These are phyloP conservation scores for Dicentrarchus labrax DNA, from an alignment of 2,113 vertebrate genomes.

Conservation along the genomic window DNA sequence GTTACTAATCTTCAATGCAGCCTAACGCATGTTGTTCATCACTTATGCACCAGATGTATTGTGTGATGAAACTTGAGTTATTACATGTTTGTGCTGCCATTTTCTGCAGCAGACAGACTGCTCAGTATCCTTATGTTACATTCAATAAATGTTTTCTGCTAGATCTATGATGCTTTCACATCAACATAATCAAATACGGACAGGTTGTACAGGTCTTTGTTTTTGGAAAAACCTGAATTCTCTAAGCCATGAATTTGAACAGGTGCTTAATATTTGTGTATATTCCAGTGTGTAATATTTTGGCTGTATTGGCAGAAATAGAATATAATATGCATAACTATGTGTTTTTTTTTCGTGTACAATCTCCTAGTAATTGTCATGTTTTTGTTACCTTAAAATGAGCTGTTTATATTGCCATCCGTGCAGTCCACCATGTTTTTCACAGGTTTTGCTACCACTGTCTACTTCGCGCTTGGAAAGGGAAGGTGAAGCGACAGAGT, in stretches of 20 bases:
- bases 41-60: background rate
- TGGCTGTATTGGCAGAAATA: too few relatives aligned
- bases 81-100: background rate
- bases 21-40: background rate
- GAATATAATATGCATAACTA: too few relatives aligned
- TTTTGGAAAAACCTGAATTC: background rate
- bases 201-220: background rate
- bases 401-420: too few relatives aligned
- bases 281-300: too few relatives aligned
- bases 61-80: background rate
- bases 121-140: background rate
- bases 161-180: background rate
- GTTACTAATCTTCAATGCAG: background rate
- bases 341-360: too few relatives aligned
- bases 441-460: too few relatives aligned
- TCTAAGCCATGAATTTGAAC: background rate
- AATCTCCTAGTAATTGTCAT: too few relatives aligned
- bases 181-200: background rate
- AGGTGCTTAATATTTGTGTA: background rate
- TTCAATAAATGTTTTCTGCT: background rate
- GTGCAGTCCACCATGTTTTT: too few relatives aligned
- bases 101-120: background rate
- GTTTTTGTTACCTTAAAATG: too few relatives aligned
- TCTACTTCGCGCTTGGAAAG: too few relatives aligned
- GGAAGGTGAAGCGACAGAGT: too few relatives aligned